These are phyloP conservation scores for Neria commutata DNA, from an alignment of 2,888 invertebrate genomes.

Conservation along the genomic window DNA sequence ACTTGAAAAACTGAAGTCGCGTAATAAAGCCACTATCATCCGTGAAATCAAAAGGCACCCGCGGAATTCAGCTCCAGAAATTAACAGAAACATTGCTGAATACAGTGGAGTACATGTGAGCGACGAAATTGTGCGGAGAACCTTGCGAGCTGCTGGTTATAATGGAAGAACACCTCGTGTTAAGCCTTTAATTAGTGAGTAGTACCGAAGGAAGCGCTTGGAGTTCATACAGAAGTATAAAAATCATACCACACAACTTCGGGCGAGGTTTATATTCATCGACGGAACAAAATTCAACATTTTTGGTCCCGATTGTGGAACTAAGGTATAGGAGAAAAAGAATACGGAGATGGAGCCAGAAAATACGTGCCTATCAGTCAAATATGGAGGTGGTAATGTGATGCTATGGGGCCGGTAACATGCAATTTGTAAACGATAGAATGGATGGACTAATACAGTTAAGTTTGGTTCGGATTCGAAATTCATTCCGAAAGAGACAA, in stretches of 20 bases:
- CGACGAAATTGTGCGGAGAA: background rate
- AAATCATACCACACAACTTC: background rate
- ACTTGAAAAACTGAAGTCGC: slow-evolving; percentile 1
- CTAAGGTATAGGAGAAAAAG: background rate
- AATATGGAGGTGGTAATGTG: slow-evolving; percentile 7
- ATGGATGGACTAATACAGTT: background rate
- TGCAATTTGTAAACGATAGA: too few species aligned
- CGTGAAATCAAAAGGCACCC: background rate
- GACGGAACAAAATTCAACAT: slow-evolving; percentile 8
- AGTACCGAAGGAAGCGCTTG: background rate
- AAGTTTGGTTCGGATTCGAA: too few species aligned
- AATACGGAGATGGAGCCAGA: slow-evolving; percentile 3
- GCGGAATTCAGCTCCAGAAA: slow-evolving; percentile 4
- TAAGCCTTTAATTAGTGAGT: slow-evolving; percentile 1
- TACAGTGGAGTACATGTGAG: background rate
- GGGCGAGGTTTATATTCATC: background rate
- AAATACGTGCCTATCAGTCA: background rate
- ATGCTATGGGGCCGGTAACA: slow-evolving; percentile 10
- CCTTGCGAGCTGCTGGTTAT: background rate
- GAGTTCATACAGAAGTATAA: background rate
- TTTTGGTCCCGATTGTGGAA: slow-evolving; percentile 5
- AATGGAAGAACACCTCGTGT: slow-evolving; percentile 6
- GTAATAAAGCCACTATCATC: background rate
- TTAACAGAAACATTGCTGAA: background rate
- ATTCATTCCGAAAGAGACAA: too few species aligned